Base-by-base conservation (phyloP, 2,888 invertebrate species). In the Orgyia antiqua region DNA sequence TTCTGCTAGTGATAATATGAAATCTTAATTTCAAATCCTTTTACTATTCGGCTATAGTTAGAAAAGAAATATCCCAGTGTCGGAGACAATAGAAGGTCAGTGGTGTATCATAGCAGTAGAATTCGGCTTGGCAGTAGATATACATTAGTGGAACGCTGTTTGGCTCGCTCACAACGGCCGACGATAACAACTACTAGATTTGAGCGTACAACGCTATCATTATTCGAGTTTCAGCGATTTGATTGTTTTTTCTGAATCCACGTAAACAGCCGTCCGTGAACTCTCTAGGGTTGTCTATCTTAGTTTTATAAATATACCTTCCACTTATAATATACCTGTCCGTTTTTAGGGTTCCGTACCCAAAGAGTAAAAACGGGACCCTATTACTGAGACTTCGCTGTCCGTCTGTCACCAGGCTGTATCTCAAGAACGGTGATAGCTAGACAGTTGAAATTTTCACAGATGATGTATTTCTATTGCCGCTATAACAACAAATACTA, bases 1-100 rank as follows among this genome's bases (percentile, higher is more conserved):
- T n/a, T n/a, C n/a, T n/a, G n/a, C n/a, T n/a, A n/a, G n/a, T n/a
- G n/a, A n/a, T n/a, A n/a, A n/a, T n/a, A n/a, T n/a, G n/a, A n/a
- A n/a, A n/a, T n/a, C n/a, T n/a, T n/a, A n/a, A n/a, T n/a, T n/a
- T n/a, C n/a, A n/a, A n/a, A n/a, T n/a, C n/a, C n/a, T n/a, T n/a
- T n/a, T n/a, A n/a, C n/a, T n/a, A n/a, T n/a, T n/a, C n/a, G 36
- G 13, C 39, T 42, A 54, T 29, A 48, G 46, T 53, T n/a, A 49
- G 46, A 31, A 41, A 46, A 63, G 66, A 70, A 70, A 68, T 65
- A 64, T 60, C 66, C 60, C 54, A 65, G 51, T 59, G 55, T 53
- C 42, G 60, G 58, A 80, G 72, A 82, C 77, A 78, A 77, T 71
- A 70, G 80, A 78, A 82, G 80, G 80, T 77, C 76, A 61, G 33